Evolutionary conservation across 2,113 vertebrate genomes (phyloP).

Genomic region (Phalacrocorax brasilianus): DNA sequence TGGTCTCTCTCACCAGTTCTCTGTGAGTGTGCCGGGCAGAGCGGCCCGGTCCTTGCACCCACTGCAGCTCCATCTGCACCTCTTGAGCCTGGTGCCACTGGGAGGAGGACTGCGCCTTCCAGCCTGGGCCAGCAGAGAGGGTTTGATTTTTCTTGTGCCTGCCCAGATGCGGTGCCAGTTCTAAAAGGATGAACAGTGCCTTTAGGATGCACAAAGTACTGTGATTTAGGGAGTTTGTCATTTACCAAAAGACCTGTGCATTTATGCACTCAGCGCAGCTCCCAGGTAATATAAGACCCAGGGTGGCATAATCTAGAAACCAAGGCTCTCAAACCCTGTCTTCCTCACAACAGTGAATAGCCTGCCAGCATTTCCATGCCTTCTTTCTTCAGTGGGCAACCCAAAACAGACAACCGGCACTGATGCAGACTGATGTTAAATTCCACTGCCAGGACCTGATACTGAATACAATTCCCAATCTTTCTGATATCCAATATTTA

Average conservation of each 20-base stretch:
- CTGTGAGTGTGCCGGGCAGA: not conserved
- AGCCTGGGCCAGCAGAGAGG: not conserved
- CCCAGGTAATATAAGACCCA: not conserved
- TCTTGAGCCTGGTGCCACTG: not conserved
- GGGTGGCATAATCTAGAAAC: not conserved
- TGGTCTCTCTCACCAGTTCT: not conserved
- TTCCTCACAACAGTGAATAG: not conserved
- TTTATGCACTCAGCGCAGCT: not conserved
- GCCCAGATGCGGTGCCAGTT: not conserved
- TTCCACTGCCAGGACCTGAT: not conserved
- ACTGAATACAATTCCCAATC: not conserved
- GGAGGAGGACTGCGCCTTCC: not conserved
- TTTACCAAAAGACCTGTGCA: not conserved
- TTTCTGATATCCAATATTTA: not conserved
- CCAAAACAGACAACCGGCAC: not conserved
- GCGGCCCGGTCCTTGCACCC: not conserved
- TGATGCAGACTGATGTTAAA: not conserved
- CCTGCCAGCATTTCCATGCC: not conserved
- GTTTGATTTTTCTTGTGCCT: not conserved
- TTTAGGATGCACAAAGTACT: not conserved
- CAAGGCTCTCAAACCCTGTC: not conserved
- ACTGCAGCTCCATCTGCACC: not conserved
- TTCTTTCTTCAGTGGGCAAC: not conserved
- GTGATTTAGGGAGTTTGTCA: not conserved
- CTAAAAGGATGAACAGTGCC: not conserved